Base-by-base conservation (phyloP, 2,113 vertebrate genomes). In the Monopterus albus region DNA sequence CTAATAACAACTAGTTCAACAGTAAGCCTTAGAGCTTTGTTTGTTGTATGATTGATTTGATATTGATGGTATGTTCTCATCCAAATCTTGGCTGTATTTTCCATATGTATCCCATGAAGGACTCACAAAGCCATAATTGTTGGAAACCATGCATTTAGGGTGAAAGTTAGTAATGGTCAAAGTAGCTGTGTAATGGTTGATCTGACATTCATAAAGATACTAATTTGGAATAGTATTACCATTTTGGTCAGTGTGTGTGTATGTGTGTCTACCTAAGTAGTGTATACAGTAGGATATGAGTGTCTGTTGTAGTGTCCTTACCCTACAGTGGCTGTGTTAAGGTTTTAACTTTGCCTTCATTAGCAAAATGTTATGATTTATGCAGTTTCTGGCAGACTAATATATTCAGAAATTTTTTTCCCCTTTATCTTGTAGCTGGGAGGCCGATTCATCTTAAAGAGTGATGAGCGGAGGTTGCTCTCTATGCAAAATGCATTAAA, bases 401-500 rank as follows among this genome's bases (percentile, higher is more conserved):
- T 96, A 96, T 94, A 94, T 95, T 95, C 94, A 94, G 91, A 94
- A 94, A 53, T 87, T 89, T 89, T 84, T 63, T 43, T 51, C 56
- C 3, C 66, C 61, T 86, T 86, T 86, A 87, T 90, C 85, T 96
- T 94, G 95, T 95, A 92, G 93, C 92, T 72, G 92, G 87, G 92
- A 92, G 92, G 90, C 93, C 94, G 94, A 96, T 97, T 96, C 93
- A 96, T 97, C 96, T 96, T 95, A 87, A 96, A 97, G 96, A 97
- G 93, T 94, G 95, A 97, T 97, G 95, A 96, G 93, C 92, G 93
- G 89, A 94, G 93, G 94, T 94, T 95, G 95, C 94, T 96, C 95
- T 96, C 95, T 94, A 95, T 96, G 95, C 96, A 96, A 96, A 96
- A 96, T 90, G 91, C 95, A 96, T 97, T 96, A 96, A 94, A 95